Base-by-base conservation (phyloP, 2,797 vertebrate species). In the Hydrocynus forskahlii region DNA sequence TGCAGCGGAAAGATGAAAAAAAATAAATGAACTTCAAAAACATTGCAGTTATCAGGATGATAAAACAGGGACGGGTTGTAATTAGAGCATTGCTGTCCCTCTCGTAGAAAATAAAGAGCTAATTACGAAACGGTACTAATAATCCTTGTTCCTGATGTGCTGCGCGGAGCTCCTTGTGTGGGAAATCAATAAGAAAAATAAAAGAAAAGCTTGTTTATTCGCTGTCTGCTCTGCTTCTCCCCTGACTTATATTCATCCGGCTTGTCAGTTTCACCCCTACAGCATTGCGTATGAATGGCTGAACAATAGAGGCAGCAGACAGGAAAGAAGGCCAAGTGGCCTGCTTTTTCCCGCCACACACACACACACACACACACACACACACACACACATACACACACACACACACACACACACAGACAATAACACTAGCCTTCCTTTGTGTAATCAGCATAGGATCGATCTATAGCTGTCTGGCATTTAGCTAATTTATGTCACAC, bases 251-350 rank as follows among this genome's bases (percentile, higher is more conserved):
- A 83, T 87, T 79, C 81, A 63, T 54, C 66, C 71, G 88, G 86
- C 86, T 52, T 88, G 86, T 87, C 89, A 80, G 87, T 69, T 21
- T 60, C 17, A 86, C 66, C n/a, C 87, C 89, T 79, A 74, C 38
- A 85, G 92, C 89, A 73, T 85, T 87, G 83, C 79, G 21, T 83
- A 25, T 84, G 81, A 91, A 88, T 83, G 81, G 72, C 62, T 64
- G 82, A 50, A 92, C 90, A 93, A 92, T 88, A 13, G 91, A 91
- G 86, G 84, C 88, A 92, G 89, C 12, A 91, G 91, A 93, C 90
- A 73, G 91, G 90, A 91, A 92, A 91, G 76, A 76, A 86, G 83
- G 85, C 84, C 87, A 88, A 86, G 81, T 91, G 89, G 86, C 90
- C 89, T 90, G 84, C 85, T n/a, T 76, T 93, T 90, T 78, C 50